Conservation (phyloP, 2,797 vertebrate species). For the Calcarius lapponicus region DNA sequence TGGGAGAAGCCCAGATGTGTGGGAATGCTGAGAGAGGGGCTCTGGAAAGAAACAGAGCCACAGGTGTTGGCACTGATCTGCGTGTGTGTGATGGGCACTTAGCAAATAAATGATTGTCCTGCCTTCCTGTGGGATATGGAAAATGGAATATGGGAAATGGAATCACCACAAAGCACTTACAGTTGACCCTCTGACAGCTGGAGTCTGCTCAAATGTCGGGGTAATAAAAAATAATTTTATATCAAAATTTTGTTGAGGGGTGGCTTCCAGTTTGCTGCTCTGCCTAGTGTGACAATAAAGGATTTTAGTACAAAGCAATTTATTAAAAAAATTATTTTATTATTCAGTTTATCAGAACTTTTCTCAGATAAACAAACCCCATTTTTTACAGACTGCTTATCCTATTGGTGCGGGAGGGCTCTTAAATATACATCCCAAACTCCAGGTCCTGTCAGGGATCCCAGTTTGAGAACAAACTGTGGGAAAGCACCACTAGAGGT, state of each 20-base stretch:
- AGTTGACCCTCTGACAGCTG: background rate
- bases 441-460: background rate
- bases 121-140: background rate
- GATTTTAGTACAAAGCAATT: background rate
- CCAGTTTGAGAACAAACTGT: background rate
- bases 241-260: rapidly evolving
- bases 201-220: background rate
- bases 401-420: rapidly evolving
- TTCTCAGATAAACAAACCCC: background rate
- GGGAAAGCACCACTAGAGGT: slow-evolving; percentile 59
- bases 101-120: background rate
- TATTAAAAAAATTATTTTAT: background rate
- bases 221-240: background rate
- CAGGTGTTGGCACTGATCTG: background rate
- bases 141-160: background rate
- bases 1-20: background rate
- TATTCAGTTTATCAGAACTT: background rate
- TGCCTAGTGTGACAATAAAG: background rate
- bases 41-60: background rate
- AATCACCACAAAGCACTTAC: background rate
- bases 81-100: too few relatives aligned
- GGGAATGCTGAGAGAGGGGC: background rate
- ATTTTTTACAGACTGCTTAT: background rate
- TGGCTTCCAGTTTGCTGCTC: background rate
- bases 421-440: background rate